phyloP scores from a whole-genome alignment of 2,113 vertebrate genomes.

The Shinisaurus crocodilurus region DNA sequence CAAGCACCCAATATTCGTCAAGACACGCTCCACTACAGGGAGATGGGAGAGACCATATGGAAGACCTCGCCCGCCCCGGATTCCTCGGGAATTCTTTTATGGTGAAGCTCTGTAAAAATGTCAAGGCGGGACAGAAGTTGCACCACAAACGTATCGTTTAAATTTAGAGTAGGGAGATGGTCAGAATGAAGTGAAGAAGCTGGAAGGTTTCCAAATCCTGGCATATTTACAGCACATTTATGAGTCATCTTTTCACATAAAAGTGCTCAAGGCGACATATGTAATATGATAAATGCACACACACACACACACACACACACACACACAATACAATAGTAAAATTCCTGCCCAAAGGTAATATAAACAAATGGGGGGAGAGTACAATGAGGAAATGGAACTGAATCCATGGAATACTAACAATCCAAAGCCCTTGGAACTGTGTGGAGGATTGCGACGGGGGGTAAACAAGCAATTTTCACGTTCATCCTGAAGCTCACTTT shows the following conservation, averaged over 20 bases:
- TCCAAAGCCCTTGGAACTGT: not conserved
- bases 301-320: no score
- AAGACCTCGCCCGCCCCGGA: not conserved
- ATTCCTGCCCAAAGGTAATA: not conserved
- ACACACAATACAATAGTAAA: not conserved
- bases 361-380: not conserved
- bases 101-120: not conserved
- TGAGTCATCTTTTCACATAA: not conserved
- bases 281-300: not conserved
- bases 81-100: not conserved
- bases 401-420: not conserved
- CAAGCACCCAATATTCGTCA: not conserved
- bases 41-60: not conserved
- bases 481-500: no score
- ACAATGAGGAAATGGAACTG: not conserved
- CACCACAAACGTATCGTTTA: not conserved
- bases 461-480: no score
- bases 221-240: not conserved
- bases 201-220: not conserved
- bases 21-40: not conserved
- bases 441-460: no score
- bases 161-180: not conserved
- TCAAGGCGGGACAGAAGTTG: not conserved
- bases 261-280: not conserved
- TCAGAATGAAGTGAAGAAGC: no score